Evolutionary conservation across 2,797 vertebrate species (phyloP).

Genomic region (Glossophaga mutica): DNA sequence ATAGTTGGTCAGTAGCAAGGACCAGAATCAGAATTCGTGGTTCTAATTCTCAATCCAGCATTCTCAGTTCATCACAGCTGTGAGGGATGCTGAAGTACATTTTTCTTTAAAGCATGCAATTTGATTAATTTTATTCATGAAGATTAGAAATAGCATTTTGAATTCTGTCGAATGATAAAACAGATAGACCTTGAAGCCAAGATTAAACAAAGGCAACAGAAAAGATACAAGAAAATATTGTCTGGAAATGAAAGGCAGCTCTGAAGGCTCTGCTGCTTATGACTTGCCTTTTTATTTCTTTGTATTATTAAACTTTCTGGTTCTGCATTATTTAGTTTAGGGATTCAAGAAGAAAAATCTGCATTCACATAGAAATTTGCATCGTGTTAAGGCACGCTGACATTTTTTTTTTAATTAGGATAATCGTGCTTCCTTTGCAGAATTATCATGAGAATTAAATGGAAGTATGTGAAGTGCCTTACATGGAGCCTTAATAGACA

Average conservation of each 20-base stretch:
- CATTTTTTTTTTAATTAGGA: background rate
- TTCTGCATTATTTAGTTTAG: background rate
- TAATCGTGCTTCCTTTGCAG: background rate
- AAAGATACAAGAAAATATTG: constrained; percentile 9
- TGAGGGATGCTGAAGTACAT: constrained; percentile 37
- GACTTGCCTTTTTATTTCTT: background rate
- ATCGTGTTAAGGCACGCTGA: background rate
- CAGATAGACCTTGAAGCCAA: constrained; percentile 53
- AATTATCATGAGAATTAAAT: constrained; percentile 9
- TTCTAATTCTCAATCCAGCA: background rate
- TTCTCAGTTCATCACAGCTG: constrained; percentile 13
- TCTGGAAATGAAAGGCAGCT: background rate
- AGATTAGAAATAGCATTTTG: constrained; percentile 59
- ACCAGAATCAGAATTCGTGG: background rate
- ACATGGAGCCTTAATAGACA: background rate
- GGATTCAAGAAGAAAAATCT: background rate
- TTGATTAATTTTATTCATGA: constrained; percentile 58
- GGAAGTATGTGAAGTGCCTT: background rate
- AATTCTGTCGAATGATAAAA: constrained; percentile 50
- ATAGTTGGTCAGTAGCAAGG: background rate
- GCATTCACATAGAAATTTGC: background rate
- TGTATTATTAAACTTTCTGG: background rate
- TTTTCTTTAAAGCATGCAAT: constrained; percentile 30
- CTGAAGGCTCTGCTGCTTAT: background rate
- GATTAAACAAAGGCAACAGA: constrained; percentile 46